Evolutionary conservation across 2,797 vertebrate species (phyloP).

Genomic region (Loris lydekkerianus): DNA sequence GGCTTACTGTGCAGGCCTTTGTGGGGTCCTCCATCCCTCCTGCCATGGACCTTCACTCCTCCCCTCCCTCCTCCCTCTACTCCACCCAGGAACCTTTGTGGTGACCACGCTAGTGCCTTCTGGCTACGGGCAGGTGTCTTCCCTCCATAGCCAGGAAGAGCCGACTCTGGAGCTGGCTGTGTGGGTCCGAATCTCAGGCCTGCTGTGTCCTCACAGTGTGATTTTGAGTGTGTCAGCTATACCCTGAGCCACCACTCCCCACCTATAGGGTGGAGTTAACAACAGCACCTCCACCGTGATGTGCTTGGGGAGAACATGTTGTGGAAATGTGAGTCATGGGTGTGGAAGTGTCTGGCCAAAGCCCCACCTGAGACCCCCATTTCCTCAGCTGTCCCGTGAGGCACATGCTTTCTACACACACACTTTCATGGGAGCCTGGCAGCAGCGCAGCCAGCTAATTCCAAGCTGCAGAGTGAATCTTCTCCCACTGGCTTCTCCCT

Average conservation of each 20-base stretch:
- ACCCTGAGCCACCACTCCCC: fast-evolving
- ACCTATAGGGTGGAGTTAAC: fast-evolving
- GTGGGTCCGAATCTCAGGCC: neutral
- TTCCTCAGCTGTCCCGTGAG: fast-evolving
- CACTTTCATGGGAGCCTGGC: fast-evolving
- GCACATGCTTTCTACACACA: neutral
- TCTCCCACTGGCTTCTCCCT: neutral
- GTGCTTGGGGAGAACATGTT: neutral
- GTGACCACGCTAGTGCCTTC: fast-evolving
- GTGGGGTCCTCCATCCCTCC: too few species aligned
- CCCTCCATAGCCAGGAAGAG: fast-evolving
- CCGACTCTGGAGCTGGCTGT: neutral
- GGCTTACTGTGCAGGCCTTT: neutral
- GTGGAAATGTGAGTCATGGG: fast-evolving
- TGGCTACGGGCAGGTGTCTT: fast-evolving
- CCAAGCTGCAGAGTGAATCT: fast-evolving
- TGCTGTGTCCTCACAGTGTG: neutral
- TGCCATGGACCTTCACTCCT: neutral
- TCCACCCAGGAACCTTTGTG: neutral
- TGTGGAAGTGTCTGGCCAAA: neutral
- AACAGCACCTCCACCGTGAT: fast-evolving
- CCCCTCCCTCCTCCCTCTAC: neutral
- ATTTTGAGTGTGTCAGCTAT: neutral
- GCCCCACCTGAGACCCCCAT: fast-evolving
- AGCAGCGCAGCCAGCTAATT: fast-evolving